Base-by-base conservation (phyloP, 2,797 vertebrate genomes). In the Hoplostethus atlanticus region DNA sequence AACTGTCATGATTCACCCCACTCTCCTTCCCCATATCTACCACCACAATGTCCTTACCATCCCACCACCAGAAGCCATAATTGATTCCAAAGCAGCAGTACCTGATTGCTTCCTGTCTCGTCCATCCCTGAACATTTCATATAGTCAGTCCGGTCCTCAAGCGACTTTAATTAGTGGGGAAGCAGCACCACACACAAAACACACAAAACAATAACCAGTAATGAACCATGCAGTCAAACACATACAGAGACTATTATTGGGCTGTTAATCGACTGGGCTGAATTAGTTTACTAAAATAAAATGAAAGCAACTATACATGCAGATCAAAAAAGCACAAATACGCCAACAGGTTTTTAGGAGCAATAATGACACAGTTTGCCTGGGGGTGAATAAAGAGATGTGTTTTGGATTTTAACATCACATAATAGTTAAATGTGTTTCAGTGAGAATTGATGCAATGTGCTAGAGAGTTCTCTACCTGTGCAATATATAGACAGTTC, bases 91-190 rank as follows among this genome's bases (percentile, higher is more conserved):
- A 71, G 87, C 69, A 69, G 86, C 79, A 91, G 91, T 98, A 99
- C 97, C 97, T 98, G 97, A 91, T 91, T 91, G 90, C 87, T 53
- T 92, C 94, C 89, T 55, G 93, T 88, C 69, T 96, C 95, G 85
- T 96, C 96, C 93, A 87, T 87, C 87, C 94, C 90, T 91, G 96
- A 94, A 95, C 87, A 96, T 96, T 95, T 97, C 94, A 95, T 87
- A 92, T 79, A 91, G 93, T 97, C 97, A 93, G 65, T 94, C 92
- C 91, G 95, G 86, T 97, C 96, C 92, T 96, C 95, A 92, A 95
- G 87, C 78, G 92, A 96, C 97, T 97, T 92, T 95, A 92, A 92
- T 90, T 88, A 94, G 91, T 94, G 92, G 81, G 79, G 81, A 78
- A 92, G 93, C 85, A 89, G 91, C 74, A 56, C 89, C 92, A 58